Percentiles rank a stretch among this genome's conserved stretches.
phyloP scores from a whole-genome alignment of 1,140 invertebrate species.

The Chionoecetes opilio region DNA sequence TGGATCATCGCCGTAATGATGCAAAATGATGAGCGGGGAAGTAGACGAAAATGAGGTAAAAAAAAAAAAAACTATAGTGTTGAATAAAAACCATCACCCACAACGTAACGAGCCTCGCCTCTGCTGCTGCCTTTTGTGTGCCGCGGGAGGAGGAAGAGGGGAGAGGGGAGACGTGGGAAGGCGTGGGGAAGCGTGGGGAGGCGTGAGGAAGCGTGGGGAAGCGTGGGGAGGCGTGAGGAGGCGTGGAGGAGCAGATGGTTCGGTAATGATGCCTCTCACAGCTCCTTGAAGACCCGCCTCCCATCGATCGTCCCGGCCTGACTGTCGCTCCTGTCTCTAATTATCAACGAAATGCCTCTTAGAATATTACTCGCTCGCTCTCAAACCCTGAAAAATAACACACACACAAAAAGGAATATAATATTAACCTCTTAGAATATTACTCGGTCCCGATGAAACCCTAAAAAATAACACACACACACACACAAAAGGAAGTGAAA shows the following conservation, averaged over 20 bases:
- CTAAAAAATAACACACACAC: too few relatives aligned
- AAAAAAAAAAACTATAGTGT: neutral
- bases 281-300: neutral
- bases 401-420: too few relatives aligned
- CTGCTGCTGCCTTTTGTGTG: neutral
- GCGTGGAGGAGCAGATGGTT: neutral
- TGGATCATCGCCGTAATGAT: neutral
- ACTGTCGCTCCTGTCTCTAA: slow-evolving; percentile 7
- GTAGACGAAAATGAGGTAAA: neutral
- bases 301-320: slow-evolving; percentile 4
- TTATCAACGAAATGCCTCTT: neutral
- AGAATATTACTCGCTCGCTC: neutral
- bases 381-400: neutral
- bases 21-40: slow-evolving; percentile 7
- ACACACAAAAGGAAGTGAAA: neutral
- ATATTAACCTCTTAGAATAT: too few relatives aligned
- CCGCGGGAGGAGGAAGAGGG: neutral
- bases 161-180: too few relatives aligned
- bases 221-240: neutral
- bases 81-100: neutral
- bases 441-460: too few relatives aligned
- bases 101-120: neutral
- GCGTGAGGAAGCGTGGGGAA: neutral
- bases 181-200: neutral
- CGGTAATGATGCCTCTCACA: slow-evolving; percentile 4